phyloP scores from a whole-genome alignment of 2,888 invertebrate species.

The Hoplodrina blanda region DNA sequence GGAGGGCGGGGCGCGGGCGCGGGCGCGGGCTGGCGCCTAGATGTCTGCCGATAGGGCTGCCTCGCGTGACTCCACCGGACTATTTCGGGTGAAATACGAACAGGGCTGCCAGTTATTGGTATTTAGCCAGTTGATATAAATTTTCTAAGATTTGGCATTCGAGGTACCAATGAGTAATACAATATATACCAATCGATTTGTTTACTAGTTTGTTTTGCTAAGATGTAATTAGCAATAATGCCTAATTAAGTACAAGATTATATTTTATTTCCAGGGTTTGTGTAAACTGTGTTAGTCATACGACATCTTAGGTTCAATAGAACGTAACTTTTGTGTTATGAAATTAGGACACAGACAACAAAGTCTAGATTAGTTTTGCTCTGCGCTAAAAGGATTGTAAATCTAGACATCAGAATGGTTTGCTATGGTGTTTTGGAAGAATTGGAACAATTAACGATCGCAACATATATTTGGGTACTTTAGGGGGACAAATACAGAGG shows the following conservation, averaged over 20 bases:
- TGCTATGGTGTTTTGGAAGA: background rate
- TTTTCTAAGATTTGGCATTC: conserved; percentile 55
- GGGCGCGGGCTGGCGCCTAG: conserved; percentile 73
- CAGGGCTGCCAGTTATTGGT: conserved; percentile 66
- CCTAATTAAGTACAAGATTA: background rate
- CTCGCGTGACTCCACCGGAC: conserved; percentile 73
- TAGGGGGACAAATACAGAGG: too few relatives aligned
- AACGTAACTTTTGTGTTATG: background rate
- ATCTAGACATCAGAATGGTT: background rate
- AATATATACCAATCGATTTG: conserved; percentile 26
- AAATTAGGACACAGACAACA: background rate
- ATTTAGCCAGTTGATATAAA: conserved; percentile 57
- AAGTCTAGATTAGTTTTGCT: background rate
- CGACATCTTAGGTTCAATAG: conserved; percentile 9
- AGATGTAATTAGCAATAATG: conserved; percentile 18
- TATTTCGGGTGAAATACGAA: conserved; percentile 70
- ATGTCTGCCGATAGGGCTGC: conserved; percentile 81
- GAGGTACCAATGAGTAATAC: conserved; percentile 51
- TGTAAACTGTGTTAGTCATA: conserved; percentile 8
- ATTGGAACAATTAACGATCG: too few relatives aligned
- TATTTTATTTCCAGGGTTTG: conserved; percentile 1
- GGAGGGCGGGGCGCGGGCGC: conserved; percentile 40
- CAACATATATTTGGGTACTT: background rate
- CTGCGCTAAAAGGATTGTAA: background rate
- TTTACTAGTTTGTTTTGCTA: conserved; percentile 22